Evolutionary conservation across 2,113 vertebrate species (phyloP).

Genomic region (Alligator mississippiensis): DNA sequence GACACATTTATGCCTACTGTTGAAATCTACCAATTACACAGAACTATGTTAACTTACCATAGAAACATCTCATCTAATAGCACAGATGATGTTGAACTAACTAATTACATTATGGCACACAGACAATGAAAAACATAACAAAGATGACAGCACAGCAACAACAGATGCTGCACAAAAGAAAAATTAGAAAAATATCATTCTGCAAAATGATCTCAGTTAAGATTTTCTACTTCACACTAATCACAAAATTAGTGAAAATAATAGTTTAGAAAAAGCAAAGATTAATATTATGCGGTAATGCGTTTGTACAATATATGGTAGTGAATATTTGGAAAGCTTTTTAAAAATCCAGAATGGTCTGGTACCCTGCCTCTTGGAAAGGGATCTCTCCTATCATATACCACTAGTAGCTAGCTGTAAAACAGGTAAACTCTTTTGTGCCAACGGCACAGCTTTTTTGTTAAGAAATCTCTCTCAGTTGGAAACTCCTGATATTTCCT

Average conservation of each 20-base stretch:
- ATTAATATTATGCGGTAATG: neutral
- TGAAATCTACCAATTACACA: conserved; percentile 72
- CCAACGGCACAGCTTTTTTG: conserved; percentile 53
- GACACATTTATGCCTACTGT: conserved; percentile 70
- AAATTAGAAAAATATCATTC: conserved; percentile 72
- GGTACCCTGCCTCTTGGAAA: conserved; percentile 38
- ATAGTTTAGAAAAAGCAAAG: conserved; percentile 50
- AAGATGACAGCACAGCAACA: conserved; percentile 76
- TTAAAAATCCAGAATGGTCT: conserved; percentile 25
- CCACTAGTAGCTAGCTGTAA: conserved; percentile 33
- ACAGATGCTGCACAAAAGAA: conserved; percentile 76
- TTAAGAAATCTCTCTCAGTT: conserved; percentile 47
- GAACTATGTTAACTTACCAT: conserved; percentile 74
- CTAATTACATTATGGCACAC: conserved; percentile 77
- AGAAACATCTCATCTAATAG: conserved; percentile 76
- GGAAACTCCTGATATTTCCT: conserved; percentile 49
- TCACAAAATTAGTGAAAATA: conserved; percentile 65
- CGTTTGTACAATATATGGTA: neutral
- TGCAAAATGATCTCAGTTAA: conserved; percentile 68
- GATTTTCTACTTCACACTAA: conserved; percentile 69
- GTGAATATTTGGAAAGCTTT: conserved; percentile 13
- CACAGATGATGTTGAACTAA: conserved; percentile 75
- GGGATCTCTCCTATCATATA: conserved; percentile 38
- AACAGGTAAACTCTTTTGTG: conserved; percentile 60
- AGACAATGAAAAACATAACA: conserved; percentile 76